These are phyloP conservation scores for Stichodactyla helianthus DNA, from an alignment of 64 coral and sea anemone genomes.

Conservation along the genomic window DNA sequence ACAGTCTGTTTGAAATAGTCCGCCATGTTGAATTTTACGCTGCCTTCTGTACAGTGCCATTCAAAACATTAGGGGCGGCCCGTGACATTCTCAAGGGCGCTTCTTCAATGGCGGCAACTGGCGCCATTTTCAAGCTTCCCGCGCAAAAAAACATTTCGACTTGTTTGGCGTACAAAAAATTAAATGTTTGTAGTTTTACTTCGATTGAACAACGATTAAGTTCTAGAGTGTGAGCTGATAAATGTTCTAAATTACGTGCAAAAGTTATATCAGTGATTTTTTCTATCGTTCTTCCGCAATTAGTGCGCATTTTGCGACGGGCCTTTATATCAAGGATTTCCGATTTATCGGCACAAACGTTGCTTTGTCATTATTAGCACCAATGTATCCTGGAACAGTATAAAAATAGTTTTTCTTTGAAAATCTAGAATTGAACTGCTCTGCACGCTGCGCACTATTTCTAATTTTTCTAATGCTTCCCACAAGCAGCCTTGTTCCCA, in stretches of 20 bases:
- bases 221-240: not conserved
- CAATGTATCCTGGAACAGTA: too few species aligned
- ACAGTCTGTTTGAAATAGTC: slow-evolving; percentile 64
- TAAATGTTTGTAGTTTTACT: not conserved
- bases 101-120: slow-evolving; percentile 5
- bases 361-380: too few species aligned
- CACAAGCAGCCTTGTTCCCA: too few species aligned
- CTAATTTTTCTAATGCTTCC: too few species aligned
- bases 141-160: slow-evolving; percentile 18
- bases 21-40: slow-evolving; percentile 85
- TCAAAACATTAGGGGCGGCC: slow-evolving; percentile 97
- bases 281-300: too few species aligned
- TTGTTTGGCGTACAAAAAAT: not conserved
- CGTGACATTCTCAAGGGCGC: slow-evolving; percentile 45
- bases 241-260: not conserved
- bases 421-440: too few species aligned
- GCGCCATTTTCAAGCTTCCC: slow-evolving; percentile 72
- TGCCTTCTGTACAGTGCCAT: slow-evolving; percentile 92
- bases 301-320: too few species aligned
- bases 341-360: too few species aligned
- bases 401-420: too few species aligned
- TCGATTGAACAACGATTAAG: not conserved
- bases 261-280: not conserved
- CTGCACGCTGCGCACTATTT: too few species aligned
- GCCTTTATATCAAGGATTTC: too few species aligned